Percentiles rank a stretch among this genome's conserved stretches.
phyloP scores from a whole-genome alignment of 2,888 invertebrate species.

The Phymatocera aterrima region DNA sequence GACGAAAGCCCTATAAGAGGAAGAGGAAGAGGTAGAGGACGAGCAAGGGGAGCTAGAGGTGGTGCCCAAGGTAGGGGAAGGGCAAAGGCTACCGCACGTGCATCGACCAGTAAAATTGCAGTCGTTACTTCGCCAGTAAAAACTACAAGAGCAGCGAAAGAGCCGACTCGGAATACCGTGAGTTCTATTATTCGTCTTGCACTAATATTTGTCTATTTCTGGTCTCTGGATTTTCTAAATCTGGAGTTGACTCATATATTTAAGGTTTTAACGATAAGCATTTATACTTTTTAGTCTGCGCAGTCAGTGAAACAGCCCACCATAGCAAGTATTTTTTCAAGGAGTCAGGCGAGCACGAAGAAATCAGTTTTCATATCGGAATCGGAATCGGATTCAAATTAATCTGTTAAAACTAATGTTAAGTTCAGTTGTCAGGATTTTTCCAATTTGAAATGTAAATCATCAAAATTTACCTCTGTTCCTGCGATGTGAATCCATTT shows the following conservation, averaged over 20 bases:
- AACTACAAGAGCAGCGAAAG: constrained; percentile 2
- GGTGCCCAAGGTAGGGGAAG: constrained; percentile 45
- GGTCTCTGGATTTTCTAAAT: background rate
- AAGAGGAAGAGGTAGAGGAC: constrained; percentile 47
- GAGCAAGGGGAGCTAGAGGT: constrained; percentile 48
- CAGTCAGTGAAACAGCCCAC: background rate
- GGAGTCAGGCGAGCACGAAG: background rate
- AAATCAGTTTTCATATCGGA: background rate
- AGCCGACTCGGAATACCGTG: background rate
- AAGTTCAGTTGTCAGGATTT: background rate
- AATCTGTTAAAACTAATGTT: background rate
- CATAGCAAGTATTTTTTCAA: constrained; percentile 6
- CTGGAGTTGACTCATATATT: background rate
- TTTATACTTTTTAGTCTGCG: background rate
- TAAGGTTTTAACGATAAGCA: background rate
- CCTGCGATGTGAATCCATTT: background rate
- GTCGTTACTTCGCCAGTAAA: background rate
- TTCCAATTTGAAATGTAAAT: background rate
- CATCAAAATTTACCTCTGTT: background rate
- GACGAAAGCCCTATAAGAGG: background rate
- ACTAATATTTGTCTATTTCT: background rate
- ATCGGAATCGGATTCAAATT: constrained; percentile 28
- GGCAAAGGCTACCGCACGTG: constrained; percentile 21
- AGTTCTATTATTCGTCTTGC: background rate
- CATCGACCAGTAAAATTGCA: background rate